Base-by-base conservation (phyloP, 2,113 vertebrate genomes). In the Pachycephala philippinensis region DNA sequence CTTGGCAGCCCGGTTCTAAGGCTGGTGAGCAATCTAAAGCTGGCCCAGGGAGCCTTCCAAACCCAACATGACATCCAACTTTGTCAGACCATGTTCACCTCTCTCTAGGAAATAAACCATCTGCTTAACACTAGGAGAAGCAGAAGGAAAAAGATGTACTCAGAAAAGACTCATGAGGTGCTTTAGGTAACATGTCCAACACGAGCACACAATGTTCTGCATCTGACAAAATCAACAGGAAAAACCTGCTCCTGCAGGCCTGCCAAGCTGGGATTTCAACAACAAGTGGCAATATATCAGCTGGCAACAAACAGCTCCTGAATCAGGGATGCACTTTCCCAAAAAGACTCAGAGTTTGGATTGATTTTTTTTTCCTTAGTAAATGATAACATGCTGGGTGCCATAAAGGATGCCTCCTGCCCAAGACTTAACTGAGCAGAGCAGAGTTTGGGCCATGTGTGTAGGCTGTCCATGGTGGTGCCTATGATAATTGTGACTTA, bases 211-310 rank as follows among this genome's bases (percentile, higher is more conserved):
- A 45, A 68, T 87, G 92, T 97, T 98, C 97, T 92, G 94, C 42
- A 10, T 78, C 97, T 80, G 89, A 97, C 96, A 95, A 95, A 96
- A 97, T 93, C 96, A 97, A 97, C 85, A 93, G 95, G 92, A 97
- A 97, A 97, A 98, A 96, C 86, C 94, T 97, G 97, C 91, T 97
- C 82, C 79, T 68, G 64, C 56, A 84, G 81, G 66, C 87, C 69
- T 97, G 97, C 97, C 98, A 97, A 93, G 69, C 57, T 75, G 69
- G 76, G 90, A 95, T 95, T 84, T 92, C 93, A 95, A 89, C 87
- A 95, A 87, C 88, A 71, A 94, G 94, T 90, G 79, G 56, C 94
- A 92, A 90, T 21, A 12, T 56, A 97, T 98, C 97, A 97, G 91
- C 95, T 95, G 95, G 94, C 85, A 5, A 52, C 6, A 4, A 97